Conservation (phyloP, 2,888 invertebrate genomes). For the Sarcophaga subvicina region DNA sequence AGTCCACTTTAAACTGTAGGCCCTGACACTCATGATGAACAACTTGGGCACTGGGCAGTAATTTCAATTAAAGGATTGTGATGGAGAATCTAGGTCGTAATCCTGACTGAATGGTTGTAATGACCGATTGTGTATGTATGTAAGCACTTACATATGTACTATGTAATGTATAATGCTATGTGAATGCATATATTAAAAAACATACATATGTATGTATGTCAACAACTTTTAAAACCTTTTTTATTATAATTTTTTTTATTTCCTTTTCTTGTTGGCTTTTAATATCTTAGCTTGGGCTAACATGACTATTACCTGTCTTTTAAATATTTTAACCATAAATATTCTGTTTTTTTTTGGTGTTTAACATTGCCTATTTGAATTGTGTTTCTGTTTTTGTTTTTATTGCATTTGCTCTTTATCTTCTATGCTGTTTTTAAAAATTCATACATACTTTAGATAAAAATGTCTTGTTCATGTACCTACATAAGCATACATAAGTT, state of each 20-base stretch:
- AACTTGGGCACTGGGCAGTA: too few relatives aligned
- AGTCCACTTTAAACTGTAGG: too few relatives aligned
- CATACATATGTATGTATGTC: too few relatives aligned
- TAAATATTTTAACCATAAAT: conserved; percentile 61
- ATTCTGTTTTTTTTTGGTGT: background rate
- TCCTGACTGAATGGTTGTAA: too few relatives aligned
- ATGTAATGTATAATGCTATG: too few relatives aligned
- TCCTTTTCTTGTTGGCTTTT: conserved; percentile 32
- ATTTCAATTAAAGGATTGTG: too few relatives aligned
- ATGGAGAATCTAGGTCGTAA: too few relatives aligned
- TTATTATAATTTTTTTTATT: background rate
- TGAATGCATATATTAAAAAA: too few relatives aligned
- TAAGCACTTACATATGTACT: too few relatives aligned
- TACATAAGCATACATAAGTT: background rate
- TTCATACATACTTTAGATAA: background rate
- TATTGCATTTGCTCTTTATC: conserved; percentile 19
- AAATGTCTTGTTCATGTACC: background rate
- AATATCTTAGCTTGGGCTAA: conserved; percentile 45
- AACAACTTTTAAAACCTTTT: too few relatives aligned
- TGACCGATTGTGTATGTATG: too few relatives aligned
- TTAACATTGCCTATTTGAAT: conserved; percentile 35
- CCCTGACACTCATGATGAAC: too few relatives aligned
- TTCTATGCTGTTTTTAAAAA: conserved; percentile 6
- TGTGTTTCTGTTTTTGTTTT: background rate
- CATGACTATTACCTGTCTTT: conserved; percentile 56